A percentile compares a stretch with the other conserved stretches of the same genome.
These are phyloP conservation scores for Plutella xylostella DNA, from an alignment of 2,888 invertebrate species.

Conservation along the genomic window DNA sequence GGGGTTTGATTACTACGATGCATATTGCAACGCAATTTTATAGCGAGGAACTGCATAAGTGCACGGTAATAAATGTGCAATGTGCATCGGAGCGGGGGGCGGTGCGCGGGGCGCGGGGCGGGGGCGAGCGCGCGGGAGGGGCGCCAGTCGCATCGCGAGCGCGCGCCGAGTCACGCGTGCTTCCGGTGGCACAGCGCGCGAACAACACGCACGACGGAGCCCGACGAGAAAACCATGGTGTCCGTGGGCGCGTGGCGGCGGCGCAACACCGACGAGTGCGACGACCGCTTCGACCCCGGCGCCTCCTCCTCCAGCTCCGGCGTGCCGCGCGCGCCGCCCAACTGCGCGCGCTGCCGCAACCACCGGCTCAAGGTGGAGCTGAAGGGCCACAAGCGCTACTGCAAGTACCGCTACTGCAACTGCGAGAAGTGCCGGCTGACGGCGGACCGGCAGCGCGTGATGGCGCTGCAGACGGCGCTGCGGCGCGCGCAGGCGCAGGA, in stretches of 20 bases:
- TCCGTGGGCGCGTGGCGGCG: conserved; percentile 62
- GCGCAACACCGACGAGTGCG: conserved; percentile 58
- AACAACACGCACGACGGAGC: conserved; percentile 7
- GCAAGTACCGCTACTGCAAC: conserved; percentile 84
- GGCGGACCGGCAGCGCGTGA: conserved; percentile 87
- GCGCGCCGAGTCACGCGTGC: conserved; percentile 37
- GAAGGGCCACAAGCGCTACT: conserved; percentile 94
- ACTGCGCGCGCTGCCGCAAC: conserved; percentile 93
- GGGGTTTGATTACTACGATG: conserved; percentile 1
- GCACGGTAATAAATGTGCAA: conserved; percentile 22
- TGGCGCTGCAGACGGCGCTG: conserved; percentile 89
- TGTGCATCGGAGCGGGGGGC: conserved; percentile 36
- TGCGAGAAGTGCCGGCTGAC: conserved; percentile 91
- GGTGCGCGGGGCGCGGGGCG: conserved; percentile 25
- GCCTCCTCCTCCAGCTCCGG: conserved; percentile 67
- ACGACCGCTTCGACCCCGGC: conserved; percentile 59
- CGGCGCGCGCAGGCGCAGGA: conserved; percentile 89
- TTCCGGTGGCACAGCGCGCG: conserved; percentile 40
- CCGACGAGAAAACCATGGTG: conserved; percentile 34
- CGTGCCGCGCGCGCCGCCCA: conserved; percentile 85
- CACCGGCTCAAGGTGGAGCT: conserved; percentile 89
- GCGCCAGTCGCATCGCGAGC: conserved; percentile 53
- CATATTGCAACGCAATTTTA: conserved; percentile 14
- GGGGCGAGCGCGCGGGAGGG: conserved; percentile 21
- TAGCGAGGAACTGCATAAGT: conserved; percentile 22